Percentiles rank a stretch among this genome's conserved stretches.
These are phyloP conservation scores for Camelus bactrianus DNA, from an alignment of 2,113 vertebrate genomes.

Conservation along the genomic window DNA sequence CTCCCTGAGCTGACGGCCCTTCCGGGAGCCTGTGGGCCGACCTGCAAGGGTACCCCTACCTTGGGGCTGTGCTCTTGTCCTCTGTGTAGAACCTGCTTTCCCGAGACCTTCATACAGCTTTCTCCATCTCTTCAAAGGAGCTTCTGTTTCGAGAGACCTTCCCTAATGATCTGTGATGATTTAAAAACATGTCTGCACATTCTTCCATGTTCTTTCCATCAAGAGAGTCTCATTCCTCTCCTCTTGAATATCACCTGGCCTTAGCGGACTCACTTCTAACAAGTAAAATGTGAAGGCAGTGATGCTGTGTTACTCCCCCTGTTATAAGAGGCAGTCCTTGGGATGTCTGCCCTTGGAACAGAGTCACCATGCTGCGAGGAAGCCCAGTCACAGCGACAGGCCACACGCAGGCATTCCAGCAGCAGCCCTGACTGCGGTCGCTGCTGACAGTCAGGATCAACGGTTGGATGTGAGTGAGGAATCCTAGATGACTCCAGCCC, in stretches of 20 bases:
- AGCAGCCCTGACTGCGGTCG: not conserved
- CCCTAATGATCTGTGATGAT: not conserved
- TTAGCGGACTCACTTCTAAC: not conserved
- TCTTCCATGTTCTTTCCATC: not conserved
- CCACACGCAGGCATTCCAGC: not conserved
- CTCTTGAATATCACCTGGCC: not conserved
- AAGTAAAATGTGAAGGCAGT: not conserved
- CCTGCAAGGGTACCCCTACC: not conserved
- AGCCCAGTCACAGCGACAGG: not conserved
- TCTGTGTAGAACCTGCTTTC: not conserved
- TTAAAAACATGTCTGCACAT: not conserved
- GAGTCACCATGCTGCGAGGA: not conserved
- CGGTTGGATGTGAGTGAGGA: not conserved
- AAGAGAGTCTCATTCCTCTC: not conserved
- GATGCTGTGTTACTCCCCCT: not conserved
- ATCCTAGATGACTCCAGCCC: not conserved
- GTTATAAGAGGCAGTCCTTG: not conserved
- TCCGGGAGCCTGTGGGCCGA: too few species aligned
- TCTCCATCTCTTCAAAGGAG: not conserved
- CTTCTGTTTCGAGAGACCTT: not conserved
- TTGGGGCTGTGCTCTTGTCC: not conserved
- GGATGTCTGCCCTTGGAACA: not conserved
- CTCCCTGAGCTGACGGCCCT: not conserved
- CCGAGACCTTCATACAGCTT: not conserved
- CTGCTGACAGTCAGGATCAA: not conserved